Evolutionary conservation across 2,797 vertebrate species (phyloP).

Genomic region (Hydrophis major): DNA sequence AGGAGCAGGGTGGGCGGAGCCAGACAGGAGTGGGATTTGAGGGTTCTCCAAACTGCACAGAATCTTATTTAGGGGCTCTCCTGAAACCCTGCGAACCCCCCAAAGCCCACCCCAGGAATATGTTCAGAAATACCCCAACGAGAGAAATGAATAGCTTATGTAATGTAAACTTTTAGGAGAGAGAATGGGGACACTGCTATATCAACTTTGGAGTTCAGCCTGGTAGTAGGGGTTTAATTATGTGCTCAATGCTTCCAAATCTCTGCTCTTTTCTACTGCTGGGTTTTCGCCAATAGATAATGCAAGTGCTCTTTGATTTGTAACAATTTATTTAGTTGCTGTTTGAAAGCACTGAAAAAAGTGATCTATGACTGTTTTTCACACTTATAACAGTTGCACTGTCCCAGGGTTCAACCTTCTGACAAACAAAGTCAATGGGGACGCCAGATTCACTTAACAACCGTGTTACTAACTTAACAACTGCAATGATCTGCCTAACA

Average conservation of each 20-base stretch:
- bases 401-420: neutral
- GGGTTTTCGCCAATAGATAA: neutral
- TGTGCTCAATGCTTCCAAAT: neutral
- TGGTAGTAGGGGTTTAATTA: neutral
- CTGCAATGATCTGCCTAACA: neutral
- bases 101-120: neutral
- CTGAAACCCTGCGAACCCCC: too few relatives aligned
- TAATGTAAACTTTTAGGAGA: neutral
- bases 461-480: neutral
- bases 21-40: too few relatives aligned
- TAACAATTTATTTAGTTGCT: neutral
- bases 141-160: neutral
- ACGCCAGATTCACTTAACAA: neutral
- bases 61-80: too few relatives aligned
- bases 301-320: neutral
- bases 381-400: neutral
- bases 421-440: neutral
- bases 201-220: neutral
- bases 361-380: neutral
- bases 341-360: neutral
- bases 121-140: neutral
- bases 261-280: neutral
- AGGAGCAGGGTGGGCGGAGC: too few relatives aligned
- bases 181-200: neutral
- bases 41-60: too few relatives aligned